These are phyloP conservation scores for Fregata magnificens DNA, from an alignment of 2,113 vertebrate genomes.

Conservation along the genomic window DNA sequence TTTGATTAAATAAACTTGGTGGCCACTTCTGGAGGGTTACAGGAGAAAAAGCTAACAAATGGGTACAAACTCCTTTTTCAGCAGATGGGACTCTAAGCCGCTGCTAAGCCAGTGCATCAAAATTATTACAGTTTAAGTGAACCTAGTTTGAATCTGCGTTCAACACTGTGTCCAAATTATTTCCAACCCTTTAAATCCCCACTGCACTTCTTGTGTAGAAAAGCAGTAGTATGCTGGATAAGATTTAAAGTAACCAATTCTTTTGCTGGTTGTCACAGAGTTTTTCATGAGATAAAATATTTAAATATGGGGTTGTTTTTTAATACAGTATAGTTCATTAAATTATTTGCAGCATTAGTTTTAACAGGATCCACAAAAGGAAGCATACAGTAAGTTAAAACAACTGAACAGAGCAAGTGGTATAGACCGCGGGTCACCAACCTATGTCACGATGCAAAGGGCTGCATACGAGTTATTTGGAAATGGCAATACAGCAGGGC, in stretches of 20 bases:
- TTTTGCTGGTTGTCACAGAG: neutral
- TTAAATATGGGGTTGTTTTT: neutral
- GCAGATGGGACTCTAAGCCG: neutral
- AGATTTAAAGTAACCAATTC: neutral
- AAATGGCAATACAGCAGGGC: neutral
- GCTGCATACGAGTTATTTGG: neutral
- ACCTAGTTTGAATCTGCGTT: neutral
- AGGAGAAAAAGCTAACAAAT: neutral
- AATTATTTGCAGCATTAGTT: neutral
- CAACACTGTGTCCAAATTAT: neutral
- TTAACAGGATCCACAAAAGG: neutral
- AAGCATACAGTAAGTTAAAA: neutral
- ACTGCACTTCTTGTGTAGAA: neutral
- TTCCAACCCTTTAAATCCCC: neutral
- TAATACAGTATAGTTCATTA: neutral
- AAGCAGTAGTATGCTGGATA: neutral
- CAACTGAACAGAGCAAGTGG: neutral
- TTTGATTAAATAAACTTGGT: neutral
- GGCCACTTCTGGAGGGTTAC: neutral
- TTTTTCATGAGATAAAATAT: neutral
- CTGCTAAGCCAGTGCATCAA: neutral
- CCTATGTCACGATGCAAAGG: neutral
- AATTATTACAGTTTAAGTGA: neutral
- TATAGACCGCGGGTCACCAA: neutral
- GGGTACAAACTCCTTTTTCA: neutral